phyloP scores from a whole-genome alignment of 2,113 vertebrate species.

The Maccullochella peelii region DNA sequence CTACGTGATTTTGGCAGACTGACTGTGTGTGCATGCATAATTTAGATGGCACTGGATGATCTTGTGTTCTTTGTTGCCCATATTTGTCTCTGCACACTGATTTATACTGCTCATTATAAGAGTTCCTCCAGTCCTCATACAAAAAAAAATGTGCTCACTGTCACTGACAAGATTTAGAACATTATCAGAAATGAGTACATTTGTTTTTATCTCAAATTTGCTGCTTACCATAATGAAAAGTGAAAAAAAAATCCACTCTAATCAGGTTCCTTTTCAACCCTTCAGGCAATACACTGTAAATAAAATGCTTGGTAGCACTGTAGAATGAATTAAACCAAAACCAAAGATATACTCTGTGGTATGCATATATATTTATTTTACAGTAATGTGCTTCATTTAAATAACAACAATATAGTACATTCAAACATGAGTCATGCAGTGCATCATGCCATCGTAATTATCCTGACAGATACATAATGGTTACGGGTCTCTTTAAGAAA shows the following conservation, averaged over 20 bases:
- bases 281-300: not conserved
- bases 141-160: constrained; percentile 1
- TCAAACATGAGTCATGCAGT: constrained; percentile 2
- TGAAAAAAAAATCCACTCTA: not conserved
- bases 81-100: not conserved
- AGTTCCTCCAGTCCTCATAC: not conserved
- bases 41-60: constrained; percentile 12
- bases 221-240: not conserved
- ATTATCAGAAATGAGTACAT: not conserved
- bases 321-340: not conserved
- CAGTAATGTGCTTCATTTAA: not conserved
- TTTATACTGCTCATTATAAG: not conserved
- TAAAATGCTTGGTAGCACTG: not conserved
- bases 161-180: not conserved
- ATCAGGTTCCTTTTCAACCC: not conserved
- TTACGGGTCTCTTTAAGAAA: not conserved
- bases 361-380: constrained; percentile 1
- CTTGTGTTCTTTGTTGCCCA: not conserved
- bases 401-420: not conserved
- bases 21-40: not conserved
- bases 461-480: constrained; percentile 7
- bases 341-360: not conserved
- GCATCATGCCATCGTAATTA: not conserved
- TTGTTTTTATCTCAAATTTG: constrained; percentile 2
- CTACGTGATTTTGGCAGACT: not conserved